Evolutionary conservation across 2,888 invertebrate species (phyloP).

Genomic region (Alcis repandata): DNA sequence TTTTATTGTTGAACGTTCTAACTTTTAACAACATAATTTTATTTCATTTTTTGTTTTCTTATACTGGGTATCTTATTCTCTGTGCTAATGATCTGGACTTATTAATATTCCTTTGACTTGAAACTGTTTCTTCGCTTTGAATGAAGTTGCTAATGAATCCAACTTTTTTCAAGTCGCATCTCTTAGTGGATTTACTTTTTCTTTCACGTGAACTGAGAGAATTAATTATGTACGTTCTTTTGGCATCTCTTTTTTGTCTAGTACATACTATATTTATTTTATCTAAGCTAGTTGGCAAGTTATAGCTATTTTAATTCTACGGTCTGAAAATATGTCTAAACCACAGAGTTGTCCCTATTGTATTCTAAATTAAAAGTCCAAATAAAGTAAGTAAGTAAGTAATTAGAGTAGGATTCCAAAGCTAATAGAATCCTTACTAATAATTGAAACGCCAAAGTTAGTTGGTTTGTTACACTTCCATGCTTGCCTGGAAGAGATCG

Average conservation of each 20-base stretch:
- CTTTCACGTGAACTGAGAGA: conserved; percentile 14
- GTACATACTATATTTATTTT: background rate
- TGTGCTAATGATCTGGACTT: conserved; percentile 43
- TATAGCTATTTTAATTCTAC: too few species aligned
- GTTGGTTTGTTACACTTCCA: too few species aligned
- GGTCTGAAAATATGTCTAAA: too few species aligned
- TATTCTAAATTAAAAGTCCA: too few species aligned
- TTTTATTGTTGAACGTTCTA: too few species aligned
- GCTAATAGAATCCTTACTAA: background rate
- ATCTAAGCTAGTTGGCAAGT: background rate
- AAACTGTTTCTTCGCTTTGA: conserved; percentile 42
- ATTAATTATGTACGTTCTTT: conserved; percentile 5
- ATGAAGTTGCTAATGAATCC: conserved; percentile 43
- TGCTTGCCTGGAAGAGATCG: too few species aligned
- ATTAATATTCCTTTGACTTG: conserved; percentile 45
- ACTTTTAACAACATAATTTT: too few species aligned
- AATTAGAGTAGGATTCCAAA: background rate
- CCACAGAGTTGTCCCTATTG: too few species aligned
- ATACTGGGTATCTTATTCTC: conserved; percentile 22
- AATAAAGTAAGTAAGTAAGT: background rate
- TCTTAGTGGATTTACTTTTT: conserved; percentile 19
- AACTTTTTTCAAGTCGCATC: conserved; percentile 21
- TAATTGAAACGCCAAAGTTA: background rate
- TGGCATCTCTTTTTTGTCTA: conserved; percentile 1
- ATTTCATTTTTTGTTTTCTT: conserved; percentile 10